phyloP scores from a whole-genome alignment of 2,797 vertebrate species.

The Margarornis squamiger region DNA sequence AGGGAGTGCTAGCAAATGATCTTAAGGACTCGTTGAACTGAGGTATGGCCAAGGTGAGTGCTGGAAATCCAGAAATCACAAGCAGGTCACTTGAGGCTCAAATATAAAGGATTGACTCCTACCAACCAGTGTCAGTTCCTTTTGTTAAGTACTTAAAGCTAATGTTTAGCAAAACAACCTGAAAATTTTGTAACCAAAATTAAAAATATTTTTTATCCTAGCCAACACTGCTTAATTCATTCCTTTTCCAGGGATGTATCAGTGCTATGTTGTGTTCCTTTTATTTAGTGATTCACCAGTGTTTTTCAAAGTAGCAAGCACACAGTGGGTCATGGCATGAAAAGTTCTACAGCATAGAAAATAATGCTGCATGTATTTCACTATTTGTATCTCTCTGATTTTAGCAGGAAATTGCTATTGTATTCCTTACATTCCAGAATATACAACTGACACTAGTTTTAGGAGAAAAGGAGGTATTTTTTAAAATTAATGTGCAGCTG shows the following conservation, averaged over 20 bases:
- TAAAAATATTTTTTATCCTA: background rate
- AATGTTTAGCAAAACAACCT: background rate
- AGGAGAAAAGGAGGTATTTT: background rate
- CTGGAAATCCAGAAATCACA: constrained; percentile 73
- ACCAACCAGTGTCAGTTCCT: background rate
- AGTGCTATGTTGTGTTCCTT: background rate
- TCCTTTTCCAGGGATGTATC: background rate
- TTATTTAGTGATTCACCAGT: background rate
- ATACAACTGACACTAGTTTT: background rate
- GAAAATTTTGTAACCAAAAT: background rate
- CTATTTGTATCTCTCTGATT: background rate
- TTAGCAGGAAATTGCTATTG: background rate
- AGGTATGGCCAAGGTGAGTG: constrained; percentile 85
- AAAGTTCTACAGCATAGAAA: background rate
- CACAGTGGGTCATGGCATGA: background rate
- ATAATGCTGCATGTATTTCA: background rate
- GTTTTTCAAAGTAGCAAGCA: background rate
- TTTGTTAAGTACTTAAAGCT: background rate
- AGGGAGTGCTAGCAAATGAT: constrained; percentile 86
- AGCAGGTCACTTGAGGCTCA: background rate
- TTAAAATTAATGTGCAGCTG: background rate
- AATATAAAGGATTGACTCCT: background rate
- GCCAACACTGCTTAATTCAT: background rate
- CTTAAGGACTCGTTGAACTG: constrained; percentile 88
- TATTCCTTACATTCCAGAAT: background rate